A percentile compares a stretch with the other conserved stretches of the same genome.
phyloP scores from a whole-genome alignment of 2,113 vertebrate species.

The Suricata suricatta region DNA sequence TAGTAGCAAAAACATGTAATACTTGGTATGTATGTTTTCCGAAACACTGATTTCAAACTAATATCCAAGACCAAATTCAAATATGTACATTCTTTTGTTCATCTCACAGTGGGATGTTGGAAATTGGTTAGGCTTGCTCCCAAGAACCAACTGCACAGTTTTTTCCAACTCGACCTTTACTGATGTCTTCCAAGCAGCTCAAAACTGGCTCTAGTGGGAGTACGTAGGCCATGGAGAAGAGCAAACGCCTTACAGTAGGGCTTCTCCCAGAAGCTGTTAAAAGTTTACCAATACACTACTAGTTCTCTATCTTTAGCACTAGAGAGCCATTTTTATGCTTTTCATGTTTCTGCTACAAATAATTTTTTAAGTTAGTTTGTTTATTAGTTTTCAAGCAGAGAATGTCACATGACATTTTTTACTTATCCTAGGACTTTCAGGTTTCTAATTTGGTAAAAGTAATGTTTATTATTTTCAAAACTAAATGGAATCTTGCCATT shows the following conservation, averaged over 20 bases:
- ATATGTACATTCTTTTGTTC: background rate
- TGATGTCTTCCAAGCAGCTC: background rate
- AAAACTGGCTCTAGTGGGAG: rapidly evolving
- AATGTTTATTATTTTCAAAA: background rate
- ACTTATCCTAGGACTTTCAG: background rate
- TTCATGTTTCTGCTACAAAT: background rate
- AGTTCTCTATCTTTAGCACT: no score
- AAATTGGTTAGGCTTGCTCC: background rate
- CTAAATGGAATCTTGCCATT: no score
- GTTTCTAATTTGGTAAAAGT: background rate
- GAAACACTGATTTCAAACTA: background rate
- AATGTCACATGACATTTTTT: background rate
- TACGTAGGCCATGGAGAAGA: background rate
- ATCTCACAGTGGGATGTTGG: background rate
- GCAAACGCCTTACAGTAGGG: background rate
- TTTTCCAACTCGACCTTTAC: background rate
- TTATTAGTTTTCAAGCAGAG: background rate
- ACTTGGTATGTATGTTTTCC: background rate
- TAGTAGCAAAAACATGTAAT: background rate
- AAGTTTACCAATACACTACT: background rate
- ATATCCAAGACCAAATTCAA: background rate
- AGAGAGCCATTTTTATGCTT: background rate
- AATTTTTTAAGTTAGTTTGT: background rate
- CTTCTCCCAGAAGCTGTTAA: background rate
- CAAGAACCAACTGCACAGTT: background rate